These are phyloP conservation scores for Pseudomyrmex cubaensis DNA, from an alignment of 1,140 invertebrate species.

Conservation along the genomic window DNA sequence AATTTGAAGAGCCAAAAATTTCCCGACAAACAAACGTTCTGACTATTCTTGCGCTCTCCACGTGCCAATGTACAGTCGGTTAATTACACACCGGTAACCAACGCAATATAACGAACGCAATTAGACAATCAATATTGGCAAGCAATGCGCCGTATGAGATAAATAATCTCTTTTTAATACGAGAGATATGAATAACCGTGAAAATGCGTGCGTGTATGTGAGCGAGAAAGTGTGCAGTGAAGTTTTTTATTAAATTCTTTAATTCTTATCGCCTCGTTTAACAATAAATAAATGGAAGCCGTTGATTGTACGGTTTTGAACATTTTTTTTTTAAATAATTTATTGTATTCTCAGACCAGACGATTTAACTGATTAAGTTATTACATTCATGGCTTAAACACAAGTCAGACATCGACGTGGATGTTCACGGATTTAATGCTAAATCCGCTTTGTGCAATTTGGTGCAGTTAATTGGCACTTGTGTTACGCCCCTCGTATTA, in stretches of 20 bases:
- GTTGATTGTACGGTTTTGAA: constrained; percentile 31
- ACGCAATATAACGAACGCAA: constrained; percentile 20
- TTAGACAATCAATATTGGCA: constrained; percentile 56
- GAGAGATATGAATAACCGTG: not conserved
- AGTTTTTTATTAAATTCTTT: constrained; percentile 37
- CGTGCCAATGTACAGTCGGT: constrained; percentile 39
- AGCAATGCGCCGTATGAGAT: constrained; percentile 11
- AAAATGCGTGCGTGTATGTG: not conserved
- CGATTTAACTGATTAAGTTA: constrained; percentile 40
- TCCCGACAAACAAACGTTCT: constrained; percentile 44
- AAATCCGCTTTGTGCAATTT: constrained; percentile 69
- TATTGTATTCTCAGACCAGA: too few species aligned
- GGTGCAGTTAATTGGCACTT: constrained; percentile 58
- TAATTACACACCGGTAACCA: constrained; percentile 54
- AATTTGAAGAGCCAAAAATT: constrained; percentile 50
- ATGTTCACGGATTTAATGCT: constrained; percentile 58
- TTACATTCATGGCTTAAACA: constrained; percentile 43
- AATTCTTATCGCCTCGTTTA: constrained; percentile 6
- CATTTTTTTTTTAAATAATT: not conserved
- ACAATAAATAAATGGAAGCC: constrained; percentile 11
- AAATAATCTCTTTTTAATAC: constrained; percentile 38
- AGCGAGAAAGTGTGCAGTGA: constrained; percentile 14
- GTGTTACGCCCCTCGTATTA: constrained; percentile 25
- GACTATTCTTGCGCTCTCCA: constrained; percentile 12
- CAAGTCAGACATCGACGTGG: constrained; percentile 21